Evolutionary conservation across 2,113 vertebrate species (phyloP).

Genomic region (Pseudopodoces humilis): DNA sequence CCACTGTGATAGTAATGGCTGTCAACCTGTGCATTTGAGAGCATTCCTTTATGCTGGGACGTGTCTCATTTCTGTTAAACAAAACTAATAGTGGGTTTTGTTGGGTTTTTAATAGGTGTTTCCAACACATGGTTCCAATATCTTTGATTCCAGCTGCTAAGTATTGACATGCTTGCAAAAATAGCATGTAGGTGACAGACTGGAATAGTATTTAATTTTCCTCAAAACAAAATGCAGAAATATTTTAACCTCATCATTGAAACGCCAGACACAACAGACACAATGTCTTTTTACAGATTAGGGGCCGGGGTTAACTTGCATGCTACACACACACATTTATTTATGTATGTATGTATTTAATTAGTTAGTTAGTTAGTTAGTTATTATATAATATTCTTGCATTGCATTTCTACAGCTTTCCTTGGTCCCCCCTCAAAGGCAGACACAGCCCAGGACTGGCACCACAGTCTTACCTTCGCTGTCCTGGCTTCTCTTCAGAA

Average conservation of each 20-base stretch:
- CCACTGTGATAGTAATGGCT: not conserved
- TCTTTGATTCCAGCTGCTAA: not conserved
- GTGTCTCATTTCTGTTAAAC: not conserved
- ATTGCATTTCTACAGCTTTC: not conserved
- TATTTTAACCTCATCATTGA: not conserved
- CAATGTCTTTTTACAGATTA: not conserved
- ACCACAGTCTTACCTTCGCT: not conserved
- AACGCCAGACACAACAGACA: not conserved
- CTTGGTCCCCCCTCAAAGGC: not conserved
- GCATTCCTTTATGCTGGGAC: not conserved
- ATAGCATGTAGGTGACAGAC: fast-evolving
- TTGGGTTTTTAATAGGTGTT: not conserved
- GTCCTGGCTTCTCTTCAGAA: not conserved
- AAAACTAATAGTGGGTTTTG: not conserved
- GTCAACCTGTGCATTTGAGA: not conserved
- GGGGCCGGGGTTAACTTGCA: fast-evolving
- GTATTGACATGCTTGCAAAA: not conserved
- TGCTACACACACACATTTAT: not conserved
- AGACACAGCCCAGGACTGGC: not conserved
- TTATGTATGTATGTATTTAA: no score
- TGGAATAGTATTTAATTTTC: not conserved
- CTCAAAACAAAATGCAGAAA: not conserved
- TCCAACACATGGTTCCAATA: not conserved
- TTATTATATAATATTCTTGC: not conserved
- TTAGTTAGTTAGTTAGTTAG: not conserved